Evolutionary conservation across 2,888 invertebrate genomes (phyloP).

Genomic region (Ophioninae sp.): DNA sequence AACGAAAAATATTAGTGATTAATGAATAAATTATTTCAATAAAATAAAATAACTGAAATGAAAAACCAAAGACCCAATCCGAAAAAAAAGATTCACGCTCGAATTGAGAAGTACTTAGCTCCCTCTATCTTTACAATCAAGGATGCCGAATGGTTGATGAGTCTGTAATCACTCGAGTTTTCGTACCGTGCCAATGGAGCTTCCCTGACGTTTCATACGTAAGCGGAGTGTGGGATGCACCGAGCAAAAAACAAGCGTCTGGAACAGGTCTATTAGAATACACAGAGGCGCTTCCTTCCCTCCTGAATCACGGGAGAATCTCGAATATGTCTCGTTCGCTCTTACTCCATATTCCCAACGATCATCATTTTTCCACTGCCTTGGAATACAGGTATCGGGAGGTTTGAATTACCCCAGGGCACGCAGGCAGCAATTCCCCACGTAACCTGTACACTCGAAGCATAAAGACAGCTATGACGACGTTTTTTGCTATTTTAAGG

Average conservation of each 20-base stretch:
- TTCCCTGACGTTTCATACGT: not conserved
- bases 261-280: conserved; percentile 14
- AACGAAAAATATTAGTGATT: not conserved
- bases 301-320: conserved; percentile 74
- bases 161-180: not conserved
- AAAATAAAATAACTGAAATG: no score
- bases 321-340: conserved; percentile 64
- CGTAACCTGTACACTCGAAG: conserved; percentile 7
- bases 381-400: conserved; percentile 59
- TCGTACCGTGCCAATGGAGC: not conserved
- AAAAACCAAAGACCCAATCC: no score
- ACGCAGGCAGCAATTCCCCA: conserved; percentile 70
- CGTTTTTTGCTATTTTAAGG: not conserved
- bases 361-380: conserved; percentile 15
- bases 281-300: conserved; percentile 72
- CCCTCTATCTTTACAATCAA: no score
- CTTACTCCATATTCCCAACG: conserved; percentile 27
- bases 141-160: not conserved
- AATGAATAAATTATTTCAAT: no score
- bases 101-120: no score
- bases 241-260: conserved; percentile 28
- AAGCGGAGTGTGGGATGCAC: not conserved
- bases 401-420: conserved; percentile 75
- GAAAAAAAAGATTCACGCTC: no score
- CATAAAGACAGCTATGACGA: not conserved